Evolutionary conservation across 2,113 vertebrate genomes (phyloP).

Genomic region (Tauraco erythrolophus): DNA sequence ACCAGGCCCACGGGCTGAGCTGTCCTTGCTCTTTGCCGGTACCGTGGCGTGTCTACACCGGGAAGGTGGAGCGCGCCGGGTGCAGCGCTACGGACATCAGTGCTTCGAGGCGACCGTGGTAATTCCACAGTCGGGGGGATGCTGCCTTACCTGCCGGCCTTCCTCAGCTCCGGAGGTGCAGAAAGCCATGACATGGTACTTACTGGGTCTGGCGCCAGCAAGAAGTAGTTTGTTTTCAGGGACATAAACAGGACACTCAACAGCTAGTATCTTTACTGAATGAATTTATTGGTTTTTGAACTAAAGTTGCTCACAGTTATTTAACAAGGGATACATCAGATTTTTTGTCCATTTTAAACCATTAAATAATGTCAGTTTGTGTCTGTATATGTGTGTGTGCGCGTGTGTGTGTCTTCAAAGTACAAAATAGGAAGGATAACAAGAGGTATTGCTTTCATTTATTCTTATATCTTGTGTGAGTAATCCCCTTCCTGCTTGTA

Average conservation of each 20-base stretch:
- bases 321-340: slow-evolving; percentile 90
- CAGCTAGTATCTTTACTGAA: slow-evolving; percentile 83
- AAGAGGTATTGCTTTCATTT: slow-evolving; percentile 93
- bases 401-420: slow-evolving; percentile 78
- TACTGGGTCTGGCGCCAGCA: not conserved
- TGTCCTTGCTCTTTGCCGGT: not conserved
- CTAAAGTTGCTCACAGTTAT: slow-evolving; percentile 96
- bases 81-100: fast-evolving
- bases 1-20: not conserved
- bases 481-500: slow-evolving; percentile 81
- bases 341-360: slow-evolving; percentile 83
- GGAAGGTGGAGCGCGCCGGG: not conserved
- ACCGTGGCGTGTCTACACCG: fast-evolving
- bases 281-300: slow-evolving; percentile 95
- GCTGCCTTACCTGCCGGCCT: not conserved
- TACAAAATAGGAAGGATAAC: slow-evolving; percentile 89
- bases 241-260: slow-evolving; percentile 67
- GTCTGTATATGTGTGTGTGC: slow-evolving; percentile 71
- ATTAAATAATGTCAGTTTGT: slow-evolving; percentile 81
- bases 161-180: not conserved
- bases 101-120: fast-evolving
- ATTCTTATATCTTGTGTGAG: slow-evolving; percentile 80
- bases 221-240: not conserved
- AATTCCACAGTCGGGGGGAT: fast-evolving
- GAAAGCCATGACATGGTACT: fast-evolving